phyloP scores from a whole-genome alignment of 2,797 vertebrate genomes.

The Mareca strepera region DNA sequence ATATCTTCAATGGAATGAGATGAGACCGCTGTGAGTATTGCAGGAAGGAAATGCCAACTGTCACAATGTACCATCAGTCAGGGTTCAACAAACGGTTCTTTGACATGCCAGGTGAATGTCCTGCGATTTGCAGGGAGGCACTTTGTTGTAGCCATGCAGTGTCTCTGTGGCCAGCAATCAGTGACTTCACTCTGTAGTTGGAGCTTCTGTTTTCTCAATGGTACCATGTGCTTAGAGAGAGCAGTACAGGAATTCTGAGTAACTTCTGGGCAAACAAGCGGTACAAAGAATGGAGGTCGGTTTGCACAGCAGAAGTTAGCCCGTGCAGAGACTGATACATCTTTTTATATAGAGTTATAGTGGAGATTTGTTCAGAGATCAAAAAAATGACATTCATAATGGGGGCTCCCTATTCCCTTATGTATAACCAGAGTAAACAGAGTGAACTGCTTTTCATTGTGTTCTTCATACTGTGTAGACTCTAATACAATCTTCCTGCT shows the following conservation, averaged over 20 bases:
- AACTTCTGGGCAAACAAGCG: background rate
- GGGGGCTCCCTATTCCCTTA: background rate
- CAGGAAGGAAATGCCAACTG: background rate
- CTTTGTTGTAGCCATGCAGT: background rate
- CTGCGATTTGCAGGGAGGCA: background rate
- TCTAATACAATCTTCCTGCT: background rate
- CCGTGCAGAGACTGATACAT: background rate
- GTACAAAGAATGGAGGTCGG: background rate
- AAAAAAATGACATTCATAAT: background rate
- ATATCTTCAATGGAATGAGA: background rate
- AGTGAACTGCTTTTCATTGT: background rate
- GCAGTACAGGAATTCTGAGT: background rate
- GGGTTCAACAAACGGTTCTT: background rate
- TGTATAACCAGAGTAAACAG: background rate
- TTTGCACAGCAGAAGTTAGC: background rate
- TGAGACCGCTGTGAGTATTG: background rate
- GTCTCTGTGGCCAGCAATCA: background rate
- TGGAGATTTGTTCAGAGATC: background rate
- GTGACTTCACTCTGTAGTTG: background rate
- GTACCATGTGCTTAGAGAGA: background rate
- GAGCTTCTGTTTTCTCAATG: background rate
- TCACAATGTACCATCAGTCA: background rate
- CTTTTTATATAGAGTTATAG: background rate
- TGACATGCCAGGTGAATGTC: background rate
- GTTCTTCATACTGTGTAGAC: background rate